phyloP scores from a whole-genome alignment of 2,797 vertebrate genomes.

The Sebastes matsubarae region DNA sequence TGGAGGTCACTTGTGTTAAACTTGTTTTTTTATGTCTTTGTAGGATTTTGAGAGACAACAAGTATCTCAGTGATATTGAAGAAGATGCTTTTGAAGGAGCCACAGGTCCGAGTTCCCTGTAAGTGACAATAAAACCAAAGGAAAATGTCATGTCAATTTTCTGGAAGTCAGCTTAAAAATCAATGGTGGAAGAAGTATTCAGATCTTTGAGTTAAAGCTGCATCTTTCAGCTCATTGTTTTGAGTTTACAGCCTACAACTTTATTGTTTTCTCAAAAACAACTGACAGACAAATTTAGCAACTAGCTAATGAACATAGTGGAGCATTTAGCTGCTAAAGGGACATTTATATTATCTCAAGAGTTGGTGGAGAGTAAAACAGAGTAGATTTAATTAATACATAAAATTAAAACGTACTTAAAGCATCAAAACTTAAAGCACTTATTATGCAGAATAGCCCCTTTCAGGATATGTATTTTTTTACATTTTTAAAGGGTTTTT shows the following conservation, averaged over 20 bases:
- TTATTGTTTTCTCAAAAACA: neutral
- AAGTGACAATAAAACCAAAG: slow-evolving; percentile 65
- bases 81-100: slow-evolving; percentile 87
- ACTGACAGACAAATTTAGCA: neutral
- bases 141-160: neutral
- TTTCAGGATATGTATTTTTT: neutral
- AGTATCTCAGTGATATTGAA: slow-evolving; percentile 84
- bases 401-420: too few relatives aligned
- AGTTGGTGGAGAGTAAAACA: neutral
- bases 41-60: slow-evolving; percentile 90
- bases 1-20: slow-evolving; percentile 19
- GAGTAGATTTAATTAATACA: neutral
- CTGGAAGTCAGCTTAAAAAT: neutral
- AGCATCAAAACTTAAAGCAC: too few relatives aligned
- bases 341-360: neutral
- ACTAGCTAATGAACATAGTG: neutral
- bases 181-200: neutral
- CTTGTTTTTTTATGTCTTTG: slow-evolving; percentile 19
- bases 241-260: neutral
- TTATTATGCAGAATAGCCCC: too few relatives aligned
- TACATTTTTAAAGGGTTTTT: neutral
- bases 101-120: slow-evolving; percentile 87
- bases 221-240: neutral
- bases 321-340: neutral
- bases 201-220: neutral